Conservation (phyloP, 2,888 invertebrate species). For the Tetragnatha montana region DNA sequence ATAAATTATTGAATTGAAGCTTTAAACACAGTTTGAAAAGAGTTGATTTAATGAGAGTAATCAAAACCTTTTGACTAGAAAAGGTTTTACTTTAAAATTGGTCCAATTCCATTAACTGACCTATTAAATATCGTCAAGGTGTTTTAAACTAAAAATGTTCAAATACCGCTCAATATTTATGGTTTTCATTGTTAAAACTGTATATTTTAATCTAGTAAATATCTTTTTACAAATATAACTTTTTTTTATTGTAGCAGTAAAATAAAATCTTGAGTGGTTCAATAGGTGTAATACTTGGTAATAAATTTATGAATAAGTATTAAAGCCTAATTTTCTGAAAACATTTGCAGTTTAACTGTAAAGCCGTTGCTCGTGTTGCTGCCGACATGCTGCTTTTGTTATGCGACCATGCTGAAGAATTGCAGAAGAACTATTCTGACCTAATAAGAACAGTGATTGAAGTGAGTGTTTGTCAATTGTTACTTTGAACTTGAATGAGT, state of each 20-base stretch:
- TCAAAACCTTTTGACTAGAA: too few relatives aligned
- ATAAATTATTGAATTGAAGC: too few relatives aligned
- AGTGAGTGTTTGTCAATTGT: constrained; percentile 74
- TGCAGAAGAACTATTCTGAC: constrained; percentile 85
- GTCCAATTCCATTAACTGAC: too few relatives aligned
- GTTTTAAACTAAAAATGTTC: too few relatives aligned
- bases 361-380: constrained; percentile 88
- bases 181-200: neutral
- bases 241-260: neutral
- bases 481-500: neutral
- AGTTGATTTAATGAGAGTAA: too few relatives aligned
- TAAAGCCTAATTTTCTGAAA: too few relatives aligned
- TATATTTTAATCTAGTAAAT: neutral
- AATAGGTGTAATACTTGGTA: too few relatives aligned
- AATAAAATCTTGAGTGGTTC: neutral
- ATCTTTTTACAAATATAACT: neutral
- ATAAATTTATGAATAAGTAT: too few relatives aligned
- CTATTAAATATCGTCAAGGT: too few relatives aligned
- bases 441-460: constrained; percentile 82
- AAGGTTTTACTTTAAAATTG: too few relatives aligned
- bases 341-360: constrained; percentile 83
- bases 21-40: too few relatives aligned
- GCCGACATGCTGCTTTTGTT: constrained; percentile 87
- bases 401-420: constrained; percentile 85
- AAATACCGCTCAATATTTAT: too few relatives aligned